Evolutionary conservation across 2,113 vertebrate genomes (phyloP), one percentile per base, ranked within the genome.

Genomic region (Sinocyclocheilus anshuiensis): DNA sequence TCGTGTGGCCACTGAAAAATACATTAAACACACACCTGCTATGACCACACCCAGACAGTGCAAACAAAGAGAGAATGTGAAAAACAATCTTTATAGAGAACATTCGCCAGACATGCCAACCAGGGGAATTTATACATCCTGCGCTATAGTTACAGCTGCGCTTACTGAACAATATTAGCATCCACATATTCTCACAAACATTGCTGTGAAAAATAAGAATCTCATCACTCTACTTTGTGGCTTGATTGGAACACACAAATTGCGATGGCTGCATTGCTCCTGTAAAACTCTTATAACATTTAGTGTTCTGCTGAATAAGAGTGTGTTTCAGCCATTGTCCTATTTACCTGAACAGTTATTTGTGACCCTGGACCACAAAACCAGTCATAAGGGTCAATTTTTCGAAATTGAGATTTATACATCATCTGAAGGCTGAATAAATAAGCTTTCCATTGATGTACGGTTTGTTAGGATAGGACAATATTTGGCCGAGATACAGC

Each of bases 21-120:
- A 83, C 75, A 91, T 87, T 79, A 90, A 85, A 86, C 72, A 79
- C 55, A 78, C 75, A 87, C 86, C 87, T 91, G 78, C 79, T 82
- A 26, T 22, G 22, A 77, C 67, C 75, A 81, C n/a, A 85, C 86
- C 86, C 61, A 55, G 71, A 26, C 84, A 81, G 65, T 57, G 59
- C 77, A 84, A 79, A 87, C 79, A 77, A 85, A 87, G 81, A 45
- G 65, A 86, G 42, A 39, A 55, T 67, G 55, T 20, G 79, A 74
- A 77, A 86, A 67, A 81, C 69, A 85, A 36, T 22, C 67, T 59
- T 61, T 77, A 83, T 50, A 39, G 26, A 61, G 42, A 80, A 63
- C 48, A 77, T 61, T 76, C 79, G 61, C 77, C 76, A 16, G 78
- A 87, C 83, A 75, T 50, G 63, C 12, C 48, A 79, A 78, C 82